Evolutionary conservation across 2,888 invertebrate genomes (phyloP).

Genomic region (Argyra leucocephala): DNA sequence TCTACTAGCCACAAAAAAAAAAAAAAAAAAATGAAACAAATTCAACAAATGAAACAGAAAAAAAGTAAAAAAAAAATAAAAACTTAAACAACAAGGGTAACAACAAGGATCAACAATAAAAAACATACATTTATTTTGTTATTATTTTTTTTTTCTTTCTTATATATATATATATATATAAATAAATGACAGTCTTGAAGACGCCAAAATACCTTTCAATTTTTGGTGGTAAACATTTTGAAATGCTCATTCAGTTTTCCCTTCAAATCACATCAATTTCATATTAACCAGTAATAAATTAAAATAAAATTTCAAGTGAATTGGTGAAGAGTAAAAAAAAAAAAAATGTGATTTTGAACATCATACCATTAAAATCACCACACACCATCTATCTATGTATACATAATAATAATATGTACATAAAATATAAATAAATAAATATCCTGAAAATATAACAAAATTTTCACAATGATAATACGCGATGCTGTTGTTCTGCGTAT

Average conservation of each 20-base stretch:
- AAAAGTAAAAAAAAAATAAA: not conserved
- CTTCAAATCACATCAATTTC: not conserved
- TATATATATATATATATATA: no score
- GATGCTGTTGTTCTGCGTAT: not conserved
- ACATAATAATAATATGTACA: no score
- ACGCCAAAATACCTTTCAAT: slow-evolving; percentile 1
- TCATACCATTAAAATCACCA: not conserved
- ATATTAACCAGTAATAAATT: slow-evolving; percentile 1
- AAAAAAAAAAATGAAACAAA: no score
- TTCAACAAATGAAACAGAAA: no score
- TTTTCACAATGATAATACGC: no score
- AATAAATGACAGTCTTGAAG: not conserved
- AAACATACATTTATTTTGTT: not conserved
- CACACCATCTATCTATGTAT: not conserved
- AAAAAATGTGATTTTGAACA: not conserved
- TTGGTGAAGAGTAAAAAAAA: not conserved
- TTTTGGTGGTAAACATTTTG: slow-evolving; percentile 1
- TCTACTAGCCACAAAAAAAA: no score
- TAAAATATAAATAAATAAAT: no score
- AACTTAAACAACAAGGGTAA: not conserved
- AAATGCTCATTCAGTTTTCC: not conserved
- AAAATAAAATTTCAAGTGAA: not conserved
- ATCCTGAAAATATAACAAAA: no score
- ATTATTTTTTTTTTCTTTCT: not conserved
- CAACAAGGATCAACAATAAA: not conserved